Conservation (phyloP, 2,113 vertebrate genomes). For the Petrocephalus microphthalmus region DNA sequence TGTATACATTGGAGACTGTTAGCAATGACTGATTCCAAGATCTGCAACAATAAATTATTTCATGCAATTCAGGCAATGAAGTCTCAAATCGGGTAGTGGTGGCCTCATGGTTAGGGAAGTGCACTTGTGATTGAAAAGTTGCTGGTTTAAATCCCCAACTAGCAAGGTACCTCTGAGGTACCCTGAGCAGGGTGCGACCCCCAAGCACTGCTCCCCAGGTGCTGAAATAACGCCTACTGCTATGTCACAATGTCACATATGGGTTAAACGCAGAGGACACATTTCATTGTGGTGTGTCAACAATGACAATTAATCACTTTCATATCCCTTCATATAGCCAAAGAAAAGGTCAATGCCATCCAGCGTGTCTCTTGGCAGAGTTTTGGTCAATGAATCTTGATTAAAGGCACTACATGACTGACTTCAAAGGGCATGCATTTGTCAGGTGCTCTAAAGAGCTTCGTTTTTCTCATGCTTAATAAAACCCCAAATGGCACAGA, state of each 20-base stretch:
- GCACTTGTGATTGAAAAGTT: no score
- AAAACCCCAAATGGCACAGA: not conserved
- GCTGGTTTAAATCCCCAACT: no score
- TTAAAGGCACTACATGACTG: not conserved
- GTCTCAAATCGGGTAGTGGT: not conserved
- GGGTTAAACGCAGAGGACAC: no score
- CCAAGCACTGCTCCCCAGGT: no score
- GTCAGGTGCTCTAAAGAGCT: not conserved
- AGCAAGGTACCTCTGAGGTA: no score
- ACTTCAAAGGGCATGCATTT: not conserved
- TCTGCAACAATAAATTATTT: not conserved
- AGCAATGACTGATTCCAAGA: not conserved
- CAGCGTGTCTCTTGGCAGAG: not conserved
- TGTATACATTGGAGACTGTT: not conserved
- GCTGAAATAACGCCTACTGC: no score
- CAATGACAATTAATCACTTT: no score
- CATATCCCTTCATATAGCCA: not conserved
- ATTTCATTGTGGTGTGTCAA: no score
- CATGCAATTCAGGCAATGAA: not conserved
- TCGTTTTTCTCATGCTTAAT: not conserved
- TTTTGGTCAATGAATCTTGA: conserved; percentile 5
- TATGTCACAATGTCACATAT: no score
- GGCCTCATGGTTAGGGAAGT: no score
- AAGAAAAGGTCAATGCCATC: not conserved
- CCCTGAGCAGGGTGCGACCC: no score